phyloP scores from a whole-genome alignment of 2,888 invertebrate species.

The Phragmatobia fuliginosa region DNA sequence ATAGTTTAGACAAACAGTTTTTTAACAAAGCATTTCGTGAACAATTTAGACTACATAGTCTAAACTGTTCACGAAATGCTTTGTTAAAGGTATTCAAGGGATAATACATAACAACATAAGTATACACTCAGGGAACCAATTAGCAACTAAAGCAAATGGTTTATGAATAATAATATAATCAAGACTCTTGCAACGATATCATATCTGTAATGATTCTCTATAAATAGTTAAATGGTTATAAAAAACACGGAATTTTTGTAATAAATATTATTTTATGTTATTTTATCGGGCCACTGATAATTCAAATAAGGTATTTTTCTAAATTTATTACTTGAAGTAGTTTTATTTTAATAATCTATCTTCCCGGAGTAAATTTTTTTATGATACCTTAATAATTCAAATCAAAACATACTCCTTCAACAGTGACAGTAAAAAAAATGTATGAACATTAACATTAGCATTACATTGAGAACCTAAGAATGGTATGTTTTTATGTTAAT shows the following conservation, averaged over 20 bases:
- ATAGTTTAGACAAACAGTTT: too few species aligned
- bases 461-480: too few species aligned
- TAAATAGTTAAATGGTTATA: background rate
- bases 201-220: background rate
- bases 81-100: too few species aligned
- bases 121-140: too few species aligned
- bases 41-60: too few species aligned
- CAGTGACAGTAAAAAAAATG: background rate
- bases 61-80: too few species aligned
- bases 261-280: background rate
- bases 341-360: background rate
- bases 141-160: background rate
- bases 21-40: too few species aligned
- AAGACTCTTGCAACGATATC: background rate
- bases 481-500: background rate
- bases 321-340: background rate
- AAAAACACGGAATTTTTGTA: background rate
- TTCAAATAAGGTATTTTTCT: background rate
- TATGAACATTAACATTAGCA: too few species aligned
- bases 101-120: too few species aligned
- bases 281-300: background rate
- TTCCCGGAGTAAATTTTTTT: background rate
- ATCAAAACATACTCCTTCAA: background rate
- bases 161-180: background rate
- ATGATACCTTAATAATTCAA: background rate